A percentile compares a stretch with the other conserved stretches of the same genome.
Conservation (phyloP, 2,113 vertebrate genomes). For the Microcebus ravelobensis region DNA sequence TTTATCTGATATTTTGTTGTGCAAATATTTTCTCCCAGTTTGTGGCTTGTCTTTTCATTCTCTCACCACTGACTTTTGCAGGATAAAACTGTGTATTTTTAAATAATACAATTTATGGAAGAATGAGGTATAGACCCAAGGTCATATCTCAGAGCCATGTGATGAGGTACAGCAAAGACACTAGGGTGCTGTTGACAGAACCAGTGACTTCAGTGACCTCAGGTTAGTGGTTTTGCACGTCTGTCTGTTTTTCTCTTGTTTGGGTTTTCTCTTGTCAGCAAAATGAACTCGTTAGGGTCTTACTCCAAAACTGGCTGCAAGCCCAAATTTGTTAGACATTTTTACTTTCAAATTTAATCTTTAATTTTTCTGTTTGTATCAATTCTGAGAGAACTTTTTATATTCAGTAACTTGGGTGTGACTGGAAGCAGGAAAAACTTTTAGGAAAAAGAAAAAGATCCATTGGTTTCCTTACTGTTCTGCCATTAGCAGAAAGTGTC, state of each 20-base stretch:
- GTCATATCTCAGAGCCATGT: not conserved
- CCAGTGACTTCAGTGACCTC: not conserved
- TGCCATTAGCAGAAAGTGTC: constrained; percentile 1
- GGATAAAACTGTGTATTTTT: not conserved
- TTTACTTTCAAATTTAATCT: constrained; percentile 32
- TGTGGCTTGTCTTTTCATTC: not conserved
- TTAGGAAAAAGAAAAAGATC: not conserved
- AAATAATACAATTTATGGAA: not conserved
- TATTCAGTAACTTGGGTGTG: constrained; percentile 42
- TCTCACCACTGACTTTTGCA: not conserved
- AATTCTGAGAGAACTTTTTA: constrained; percentile 49
- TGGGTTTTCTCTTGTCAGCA: constrained; percentile 30
- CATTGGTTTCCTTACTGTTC: constrained; percentile 32
- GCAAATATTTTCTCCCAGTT: not conserved
- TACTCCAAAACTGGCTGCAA: constrained; percentile 42
- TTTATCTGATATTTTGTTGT: not conserved
- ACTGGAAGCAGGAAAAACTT: constrained; percentile 26
- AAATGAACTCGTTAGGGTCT: constrained; percentile 47
- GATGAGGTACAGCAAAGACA: not conserved
- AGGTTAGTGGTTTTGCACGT: not conserved
- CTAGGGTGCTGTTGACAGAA: not conserved
- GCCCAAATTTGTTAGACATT: constrained; percentile 36
- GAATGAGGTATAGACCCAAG: not conserved
- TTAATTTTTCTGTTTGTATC: constrained; percentile 44
- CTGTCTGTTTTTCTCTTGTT: not conserved